Evolutionary conservation across 2,113 vertebrate genomes (phyloP).

Genomic region (Progne subis): DNA sequence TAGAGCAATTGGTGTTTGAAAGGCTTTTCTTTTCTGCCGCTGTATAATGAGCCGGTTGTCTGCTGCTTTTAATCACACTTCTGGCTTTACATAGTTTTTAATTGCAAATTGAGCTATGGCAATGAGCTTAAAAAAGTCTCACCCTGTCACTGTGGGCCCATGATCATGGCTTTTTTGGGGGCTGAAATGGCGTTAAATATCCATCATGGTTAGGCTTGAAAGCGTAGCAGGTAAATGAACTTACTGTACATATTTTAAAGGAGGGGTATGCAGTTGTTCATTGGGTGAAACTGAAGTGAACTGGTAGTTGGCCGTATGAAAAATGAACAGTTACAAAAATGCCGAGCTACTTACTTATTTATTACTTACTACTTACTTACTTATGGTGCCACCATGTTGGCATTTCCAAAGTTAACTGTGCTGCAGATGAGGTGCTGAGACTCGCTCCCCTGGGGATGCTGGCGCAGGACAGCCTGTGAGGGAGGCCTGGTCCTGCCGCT

Average conservation of each 20-base stretch:
- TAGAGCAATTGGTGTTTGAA: conserved; percentile 34
- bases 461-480: neutral
- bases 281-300: neutral
- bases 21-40: conserved; percentile 28
- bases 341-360: neutral
- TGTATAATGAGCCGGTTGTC: conserved; percentile 27
- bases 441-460: neutral
- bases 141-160: neutral
- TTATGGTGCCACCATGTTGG: neutral
- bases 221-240: neutral
- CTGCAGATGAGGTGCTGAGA: neutral
- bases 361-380: neutral
- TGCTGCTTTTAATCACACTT: conserved; percentile 37
- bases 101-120: conserved; percentile 21
- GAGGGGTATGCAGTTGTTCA: neutral
- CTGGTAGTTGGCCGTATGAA: neutral
- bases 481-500: neutral
- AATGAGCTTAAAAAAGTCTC: conserved; percentile 3
- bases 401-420: neutral
- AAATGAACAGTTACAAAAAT: neutral
- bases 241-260: neutral
- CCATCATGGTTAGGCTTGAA: neutral
- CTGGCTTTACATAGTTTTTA: conserved; percentile 24
- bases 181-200: neutral
- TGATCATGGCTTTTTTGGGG: neutral